Conservation (phyloP, 1,140 invertebrate genomes). For the Helicoverpa zea region DNA sequence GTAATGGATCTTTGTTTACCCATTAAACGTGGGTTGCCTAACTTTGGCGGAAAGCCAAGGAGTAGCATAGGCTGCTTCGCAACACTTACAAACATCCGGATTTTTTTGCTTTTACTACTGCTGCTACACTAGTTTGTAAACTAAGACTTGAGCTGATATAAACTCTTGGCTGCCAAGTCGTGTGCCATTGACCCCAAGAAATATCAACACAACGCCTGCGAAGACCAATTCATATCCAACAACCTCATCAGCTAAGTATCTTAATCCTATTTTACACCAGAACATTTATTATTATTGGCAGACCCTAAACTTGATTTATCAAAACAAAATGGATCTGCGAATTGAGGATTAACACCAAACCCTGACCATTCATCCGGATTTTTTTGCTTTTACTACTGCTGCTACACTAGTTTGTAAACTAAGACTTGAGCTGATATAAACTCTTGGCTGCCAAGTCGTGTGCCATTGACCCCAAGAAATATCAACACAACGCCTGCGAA, state of each 20-base stretch:
- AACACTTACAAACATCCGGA: conserved; percentile 50
- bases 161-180: neutral
- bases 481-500: no score
- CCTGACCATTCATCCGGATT: neutral
- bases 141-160: neutral
- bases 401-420: neutral
- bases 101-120: conserved; percentile 17
- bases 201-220: no score
- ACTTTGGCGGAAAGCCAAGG: conserved; percentile 49
- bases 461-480: neutral
- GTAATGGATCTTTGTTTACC: conserved; percentile 55
- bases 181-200: neutral
- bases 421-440: neutral
- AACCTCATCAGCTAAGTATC: neutral
- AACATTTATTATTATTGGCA: conserved; percentile 4
- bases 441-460: conserved; percentile 1
- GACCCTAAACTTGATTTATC: neutral
- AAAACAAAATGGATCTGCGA: neutral
- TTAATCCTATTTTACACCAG: no score
- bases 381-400: conserved; percentile 18
- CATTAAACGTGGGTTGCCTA: conserved; percentile 49
- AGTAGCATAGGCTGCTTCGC: conserved; percentile 44
- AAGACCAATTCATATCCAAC: no score
- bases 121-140: neutral
- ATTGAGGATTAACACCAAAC: neutral